Conservation (phyloP, 2,113 vertebrate species). For the Bolborhynchus lineola region DNA sequence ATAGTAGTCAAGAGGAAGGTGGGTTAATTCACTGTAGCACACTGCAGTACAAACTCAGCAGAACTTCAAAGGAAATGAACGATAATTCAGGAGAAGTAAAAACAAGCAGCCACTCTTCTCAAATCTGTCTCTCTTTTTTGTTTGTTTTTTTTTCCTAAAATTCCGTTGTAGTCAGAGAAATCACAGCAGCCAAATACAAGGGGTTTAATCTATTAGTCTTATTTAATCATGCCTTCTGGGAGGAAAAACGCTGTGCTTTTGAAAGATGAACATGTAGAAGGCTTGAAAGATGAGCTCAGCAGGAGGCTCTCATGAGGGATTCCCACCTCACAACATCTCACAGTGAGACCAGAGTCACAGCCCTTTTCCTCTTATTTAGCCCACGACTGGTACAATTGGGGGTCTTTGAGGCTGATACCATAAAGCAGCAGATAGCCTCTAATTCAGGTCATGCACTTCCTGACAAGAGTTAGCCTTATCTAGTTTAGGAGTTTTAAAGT, state of each 20-base stretch:
- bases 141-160: not conserved
- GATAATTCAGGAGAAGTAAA: not conserved
- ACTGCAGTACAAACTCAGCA: not conserved
- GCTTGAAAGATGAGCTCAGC: not conserved
- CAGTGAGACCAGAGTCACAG: not conserved
- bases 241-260: not conserved
- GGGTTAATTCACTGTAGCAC: not conserved
- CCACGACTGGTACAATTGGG: no score
- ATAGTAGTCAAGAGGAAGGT: not conserved
- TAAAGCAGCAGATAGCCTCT: accelerated
- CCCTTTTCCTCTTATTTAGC: not conserved
- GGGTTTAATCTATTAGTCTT: not conserved
- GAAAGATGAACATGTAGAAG: not conserved
- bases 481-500: not conserved
- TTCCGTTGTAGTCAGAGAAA: not conserved
- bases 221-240: not conserved
- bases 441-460: not conserved
- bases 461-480: not conserved
- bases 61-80: not conserved
- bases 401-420: not conserved
- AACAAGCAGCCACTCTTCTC: not conserved
- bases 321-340: not conserved
- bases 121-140: not conserved
- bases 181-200: not conserved
- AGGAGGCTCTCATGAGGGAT: not conserved